These are phyloP conservation scores for Neogobius melanostomus DNA, from an alignment of 2,113 vertebrate species.

Conservation along the genomic window DNA sequence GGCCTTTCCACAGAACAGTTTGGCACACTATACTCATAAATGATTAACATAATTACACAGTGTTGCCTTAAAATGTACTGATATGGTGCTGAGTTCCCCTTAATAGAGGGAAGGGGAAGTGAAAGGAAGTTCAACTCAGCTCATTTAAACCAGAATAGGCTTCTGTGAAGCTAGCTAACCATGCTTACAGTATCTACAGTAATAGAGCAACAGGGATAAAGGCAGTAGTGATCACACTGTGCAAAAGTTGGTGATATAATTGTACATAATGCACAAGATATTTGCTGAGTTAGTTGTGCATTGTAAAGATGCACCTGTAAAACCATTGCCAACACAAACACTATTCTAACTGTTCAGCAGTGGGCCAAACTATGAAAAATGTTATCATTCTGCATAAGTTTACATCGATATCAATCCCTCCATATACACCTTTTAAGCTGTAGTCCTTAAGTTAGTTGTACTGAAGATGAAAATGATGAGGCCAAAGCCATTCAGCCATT, in stretches of 20 bases:
- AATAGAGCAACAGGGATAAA: too few species aligned
- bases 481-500: slow-evolving; percentile 85
- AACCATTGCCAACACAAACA: neutral
- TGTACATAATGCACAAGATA: neutral
- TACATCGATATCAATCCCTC: neutral
- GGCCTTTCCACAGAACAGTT: too few species aligned
- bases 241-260: neutral
- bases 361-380: slow-evolving; percentile 4
- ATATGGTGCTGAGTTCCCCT: too few species aligned
- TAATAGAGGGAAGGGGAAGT: too few species aligned
- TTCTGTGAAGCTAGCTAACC: too few species aligned
- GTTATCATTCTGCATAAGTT: neutral
- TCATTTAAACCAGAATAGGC: too few species aligned
- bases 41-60: too few species aligned
- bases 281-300: neutral
- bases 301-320: neutral
- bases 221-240: too few species aligned
- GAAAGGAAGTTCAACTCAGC: too few species aligned
- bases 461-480: slow-evolving; percentile 24
- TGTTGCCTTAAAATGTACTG: too few species aligned
- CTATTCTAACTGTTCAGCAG: neutral
- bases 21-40: neutral
- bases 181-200: too few species aligned
- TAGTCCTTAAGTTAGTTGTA: slow-evolving; percentile 4
- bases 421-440: neutral